Base-by-base conservation (phyloP, 1,140 invertebrate genomes). In the Contarinia nasturtii region DNA sequence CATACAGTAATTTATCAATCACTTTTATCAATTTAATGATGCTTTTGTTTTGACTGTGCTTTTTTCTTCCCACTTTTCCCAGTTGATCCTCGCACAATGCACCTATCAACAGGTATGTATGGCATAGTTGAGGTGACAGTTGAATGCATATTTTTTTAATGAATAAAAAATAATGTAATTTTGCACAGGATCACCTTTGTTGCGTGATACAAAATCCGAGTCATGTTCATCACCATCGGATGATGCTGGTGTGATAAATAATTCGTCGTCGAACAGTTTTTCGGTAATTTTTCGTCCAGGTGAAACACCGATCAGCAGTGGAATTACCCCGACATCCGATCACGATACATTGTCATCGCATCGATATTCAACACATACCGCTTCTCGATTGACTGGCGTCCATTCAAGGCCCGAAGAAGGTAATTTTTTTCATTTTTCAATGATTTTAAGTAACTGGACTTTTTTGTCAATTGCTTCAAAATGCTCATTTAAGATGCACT, bases 1-100 rank as follows among this genome's bases (percentile, higher is more conserved):
- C 68, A 41, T 80, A 78, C 55, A 77, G 76, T 79, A 58, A 75
- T 71, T 68, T 46, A 46, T 47, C n/a, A n/a, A n/a, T n/a, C n/a
- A n/a, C n/a, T n/a, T n/a, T n/a, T n/a, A n/a, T n/a, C n/a, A n/a
- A n/a, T n/a, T n/a, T n/a, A n/a, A n/a, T n/a, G n/a, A n/a, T n/a
- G n/a, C n/a, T n/a, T n/a, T n/a, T n/a, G n/a, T n/a, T n/a, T n/a
- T n/a, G n/a, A n/a, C n/a, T n/a, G n/a, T n/a, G n/a, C n/a, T n/a
- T n/a, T n/a, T n/a, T n/a, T n/a, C n/a, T n/a, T n/a, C n/a, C 14
- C 7, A 8, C 14, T 63, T 55, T 59, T 61, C 27, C 60, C 63
- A 48, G 55, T 60, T 42, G 60, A 63, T 57, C 59, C 62, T 19
- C 57, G 57, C 14, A 57, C 37, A 48, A 51, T 57, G 44, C 55